Conservation (phyloP, 2,888 invertebrate genomes). For the Buathra laborator region DNA sequence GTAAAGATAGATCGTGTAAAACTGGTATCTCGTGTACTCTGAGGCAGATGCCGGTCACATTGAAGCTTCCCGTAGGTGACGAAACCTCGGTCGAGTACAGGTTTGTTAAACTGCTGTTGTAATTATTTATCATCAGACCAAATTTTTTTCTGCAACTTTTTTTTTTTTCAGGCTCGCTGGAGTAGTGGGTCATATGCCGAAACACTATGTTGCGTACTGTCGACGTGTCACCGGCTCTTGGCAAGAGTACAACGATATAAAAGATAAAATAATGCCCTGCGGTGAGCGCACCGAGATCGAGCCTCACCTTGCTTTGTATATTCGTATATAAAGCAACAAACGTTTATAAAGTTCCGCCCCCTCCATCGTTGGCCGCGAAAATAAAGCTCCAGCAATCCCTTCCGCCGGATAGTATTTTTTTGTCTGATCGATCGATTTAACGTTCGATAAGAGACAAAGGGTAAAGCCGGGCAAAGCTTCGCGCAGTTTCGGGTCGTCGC, state of each 20-base stretch:
- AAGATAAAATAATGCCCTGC: background rate
- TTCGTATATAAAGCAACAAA: no score
- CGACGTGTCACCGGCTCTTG: constrained; percentile 44
- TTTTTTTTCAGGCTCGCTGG: constrained; percentile 8
- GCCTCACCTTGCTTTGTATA: no score
- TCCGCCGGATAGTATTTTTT: no score
- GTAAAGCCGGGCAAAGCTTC: no score
- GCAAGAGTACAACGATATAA: constrained; percentile 45
- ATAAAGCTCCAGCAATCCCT: no score
- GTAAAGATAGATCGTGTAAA: background rate
- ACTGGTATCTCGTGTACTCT: background rate
- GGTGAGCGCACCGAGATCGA: no score
- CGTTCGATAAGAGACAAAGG: no score
- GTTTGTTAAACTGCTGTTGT: background rate
- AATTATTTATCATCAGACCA: background rate
- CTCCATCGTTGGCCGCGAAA: no score
- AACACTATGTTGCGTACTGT: constrained; percentile 57
- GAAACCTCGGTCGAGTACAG: background rate
- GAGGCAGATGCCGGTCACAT: background rate
- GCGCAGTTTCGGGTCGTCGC: no score
- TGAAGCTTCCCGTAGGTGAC: background rate
- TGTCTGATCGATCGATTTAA: no score
- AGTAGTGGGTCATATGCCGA: constrained; percentile 18
- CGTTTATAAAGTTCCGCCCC: no score
- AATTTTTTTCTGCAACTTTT: background rate